Base-by-base conservation (phyloP, 2,113 vertebrate genomes). In the Ptyas mucosa region DNA sequence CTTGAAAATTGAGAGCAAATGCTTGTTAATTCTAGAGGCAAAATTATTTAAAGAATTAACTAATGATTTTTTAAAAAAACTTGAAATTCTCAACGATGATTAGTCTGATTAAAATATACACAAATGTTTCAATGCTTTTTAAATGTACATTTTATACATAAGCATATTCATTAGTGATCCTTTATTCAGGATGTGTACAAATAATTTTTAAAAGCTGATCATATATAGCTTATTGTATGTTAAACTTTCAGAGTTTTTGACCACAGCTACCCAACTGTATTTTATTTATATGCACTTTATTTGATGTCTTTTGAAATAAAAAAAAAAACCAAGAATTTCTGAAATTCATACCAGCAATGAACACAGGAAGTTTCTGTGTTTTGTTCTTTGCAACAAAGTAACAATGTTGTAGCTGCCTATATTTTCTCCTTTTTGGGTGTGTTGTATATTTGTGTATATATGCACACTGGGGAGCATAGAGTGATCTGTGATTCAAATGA, bases 101-200 rank as follows among this genome's bases (percentile, higher is more conserved):
- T 53, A 86, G 93, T 93, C 26, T 91, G 89, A 95, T 95, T 94
- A 94, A 96, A 92, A 94, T 55, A 9, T 91, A 0, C 88, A 87
- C 90, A 85, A 91, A 88, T 15, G 89, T 15, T 86, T 55, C 90
- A 86, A 46, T 92, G 93, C 92, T 89, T 91, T 90, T 92, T 54
- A 88, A 88, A n/a, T 0, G 93, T 89, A 93, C 61, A 3, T 92
- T 93, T 94, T 93, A 43, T 87, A 52, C 5, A 46, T 89, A 88
- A 88, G 12, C 0, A 95, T 89, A 93, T 94, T 93, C 91, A 18
- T 64, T 92, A 21, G 85, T 95, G 9, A 43, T 26, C 91, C 92
- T 64, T 14, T 69, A 95, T 92, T 55, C 52, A 58, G 92, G 29
- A 94, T 94, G 49, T 88, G 91, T 92, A 23, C 75, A 86, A 91